Evolutionary conservation across 2,113 vertebrate species (phyloP).

Genomic region (Passer montanus): DNA sequence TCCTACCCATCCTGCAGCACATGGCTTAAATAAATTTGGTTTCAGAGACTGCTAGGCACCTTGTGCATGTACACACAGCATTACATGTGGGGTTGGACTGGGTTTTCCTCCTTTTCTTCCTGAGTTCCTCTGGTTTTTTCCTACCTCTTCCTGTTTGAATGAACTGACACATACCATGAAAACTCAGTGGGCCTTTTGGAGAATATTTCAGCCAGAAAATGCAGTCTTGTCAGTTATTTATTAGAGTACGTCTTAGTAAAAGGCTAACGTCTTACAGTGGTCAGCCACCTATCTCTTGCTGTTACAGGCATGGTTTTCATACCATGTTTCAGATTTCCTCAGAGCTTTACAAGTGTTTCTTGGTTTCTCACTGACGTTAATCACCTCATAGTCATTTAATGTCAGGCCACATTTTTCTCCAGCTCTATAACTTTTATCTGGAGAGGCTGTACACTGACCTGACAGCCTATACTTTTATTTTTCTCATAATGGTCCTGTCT

Average conservation of each 20-base stretch:
- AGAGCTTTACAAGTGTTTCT: conserved; percentile 7
- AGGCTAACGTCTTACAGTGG: conserved; percentile 10
- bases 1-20: not conserved
- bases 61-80: rapidly evolving
- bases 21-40: not conserved
- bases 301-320: not conserved
- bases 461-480: conserved; percentile 17
- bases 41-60: not conserved
- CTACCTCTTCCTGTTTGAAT: not conserved
- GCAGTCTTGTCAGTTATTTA: conserved; percentile 25
- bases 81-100: rapidly evolving
- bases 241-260: conserved; percentile 27
- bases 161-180: not conserved
- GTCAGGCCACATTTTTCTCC: conserved; percentile 18
- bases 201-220: conserved; percentile 1
- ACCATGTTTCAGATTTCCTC: conserved; percentile 28
- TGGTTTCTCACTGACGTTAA: conserved; percentile 52
- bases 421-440: conserved; percentile 9
- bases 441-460: conserved; percentile 15
- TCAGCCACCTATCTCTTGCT: conserved; percentile 21
- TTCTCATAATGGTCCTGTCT: conserved; percentile 24
- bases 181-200: not conserved
- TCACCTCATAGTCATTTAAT: conserved; percentile 47
- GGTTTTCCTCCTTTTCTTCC: not conserved
- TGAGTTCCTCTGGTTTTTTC: not conserved